These are phyloP conservation scores for Alcedo quadribrachys DNA, from an alignment of 2,797 vertebrate genomes.

Conservation along the genomic window DNA sequence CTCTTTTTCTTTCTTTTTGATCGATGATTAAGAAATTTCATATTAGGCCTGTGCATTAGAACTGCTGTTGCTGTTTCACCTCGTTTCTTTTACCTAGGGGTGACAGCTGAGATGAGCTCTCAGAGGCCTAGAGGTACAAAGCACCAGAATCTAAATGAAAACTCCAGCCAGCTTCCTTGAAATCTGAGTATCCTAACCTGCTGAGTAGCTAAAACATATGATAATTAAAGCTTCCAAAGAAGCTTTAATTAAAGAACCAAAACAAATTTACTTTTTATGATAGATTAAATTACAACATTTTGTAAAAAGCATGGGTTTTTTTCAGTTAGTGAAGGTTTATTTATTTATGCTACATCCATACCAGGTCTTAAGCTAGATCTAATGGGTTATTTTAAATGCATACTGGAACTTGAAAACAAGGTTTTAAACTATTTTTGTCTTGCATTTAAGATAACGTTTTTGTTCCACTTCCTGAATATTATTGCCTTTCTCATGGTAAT, in stretches of 20 bases:
- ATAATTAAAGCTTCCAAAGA: not conserved
- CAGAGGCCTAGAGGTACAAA: not conserved
- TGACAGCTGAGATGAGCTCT: not conserved
- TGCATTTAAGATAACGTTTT: not conserved
- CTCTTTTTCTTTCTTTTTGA: not conserved
- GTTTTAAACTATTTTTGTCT: not conserved
- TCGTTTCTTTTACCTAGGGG: not conserved
- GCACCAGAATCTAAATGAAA: not conserved
- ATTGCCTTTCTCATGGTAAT: not conserved
- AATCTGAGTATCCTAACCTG: not conserved
- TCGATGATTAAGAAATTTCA: not conserved
- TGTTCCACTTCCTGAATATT: not conserved
- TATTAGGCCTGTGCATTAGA: not conserved
- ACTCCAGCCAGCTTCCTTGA: not conserved
- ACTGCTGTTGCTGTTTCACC: not conserved
- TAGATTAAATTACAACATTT: not conserved
- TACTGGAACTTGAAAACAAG: not conserved
- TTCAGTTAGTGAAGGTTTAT: not conserved
- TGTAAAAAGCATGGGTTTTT: not conserved
- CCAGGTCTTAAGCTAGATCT: not conserved
- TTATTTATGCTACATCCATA: not conserved
- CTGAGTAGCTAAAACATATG: not conserved
- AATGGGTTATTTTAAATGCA: not conserved
- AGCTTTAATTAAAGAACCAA: not conserved
- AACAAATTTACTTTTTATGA: not conserved